phyloP scores from a whole-genome alignment of 1,140 invertebrate species.

The Chlorops oryzae region DNA sequence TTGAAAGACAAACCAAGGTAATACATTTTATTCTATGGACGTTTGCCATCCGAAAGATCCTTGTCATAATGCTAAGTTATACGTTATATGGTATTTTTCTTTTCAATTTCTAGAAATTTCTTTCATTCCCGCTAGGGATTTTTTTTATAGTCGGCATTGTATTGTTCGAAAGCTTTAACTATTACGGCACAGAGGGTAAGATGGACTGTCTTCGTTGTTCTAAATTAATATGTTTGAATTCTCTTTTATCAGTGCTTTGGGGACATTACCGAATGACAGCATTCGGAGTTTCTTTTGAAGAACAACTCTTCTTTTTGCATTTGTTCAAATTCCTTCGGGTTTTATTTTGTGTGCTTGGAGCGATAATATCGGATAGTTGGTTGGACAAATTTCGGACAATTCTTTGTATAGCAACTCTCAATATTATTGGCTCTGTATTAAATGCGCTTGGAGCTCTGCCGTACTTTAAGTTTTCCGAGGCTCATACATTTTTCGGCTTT shows the following conservation, averaged over 20 bases:
- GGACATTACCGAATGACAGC: too few relatives aligned
- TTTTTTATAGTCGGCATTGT: slow-evolving; percentile 89
- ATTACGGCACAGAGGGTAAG: too few relatives aligned
- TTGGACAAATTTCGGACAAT: slow-evolving; percentile 80
- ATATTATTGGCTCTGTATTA: slow-evolving; percentile 62
- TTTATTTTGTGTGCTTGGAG: slow-evolving; percentile 75
- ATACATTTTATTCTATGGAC: too few relatives aligned
- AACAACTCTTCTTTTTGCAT: too few relatives aligned
- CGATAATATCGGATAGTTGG: slow-evolving; percentile 79
- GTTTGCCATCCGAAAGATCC: too few relatives aligned
- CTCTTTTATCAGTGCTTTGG: slow-evolving; percentile 80
- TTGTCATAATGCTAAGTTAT: too few relatives aligned
- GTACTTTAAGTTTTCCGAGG: slow-evolving; percentile 39
- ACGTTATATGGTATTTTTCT: too few relatives aligned
- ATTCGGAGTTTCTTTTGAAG: too few relatives aligned
- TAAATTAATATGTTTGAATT: slow-evolving; percentile 79
- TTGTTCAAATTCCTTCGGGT: too few relatives aligned
- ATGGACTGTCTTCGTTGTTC: slow-evolving; percentile 79
- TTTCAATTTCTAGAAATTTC: too few relatives aligned
- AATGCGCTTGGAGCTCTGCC: slow-evolving; percentile 54
- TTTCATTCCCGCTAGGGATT: slow-evolving; percentile 71
- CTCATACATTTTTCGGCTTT: slow-evolving; percentile 57
- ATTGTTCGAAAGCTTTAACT: slow-evolving; percentile 90
- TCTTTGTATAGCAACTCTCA: slow-evolving; percentile 65
- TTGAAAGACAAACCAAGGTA: too few relatives aligned